Base-by-base conservation (phyloP, 2,888 invertebrate species). In the Hesperia comma region DNA sequence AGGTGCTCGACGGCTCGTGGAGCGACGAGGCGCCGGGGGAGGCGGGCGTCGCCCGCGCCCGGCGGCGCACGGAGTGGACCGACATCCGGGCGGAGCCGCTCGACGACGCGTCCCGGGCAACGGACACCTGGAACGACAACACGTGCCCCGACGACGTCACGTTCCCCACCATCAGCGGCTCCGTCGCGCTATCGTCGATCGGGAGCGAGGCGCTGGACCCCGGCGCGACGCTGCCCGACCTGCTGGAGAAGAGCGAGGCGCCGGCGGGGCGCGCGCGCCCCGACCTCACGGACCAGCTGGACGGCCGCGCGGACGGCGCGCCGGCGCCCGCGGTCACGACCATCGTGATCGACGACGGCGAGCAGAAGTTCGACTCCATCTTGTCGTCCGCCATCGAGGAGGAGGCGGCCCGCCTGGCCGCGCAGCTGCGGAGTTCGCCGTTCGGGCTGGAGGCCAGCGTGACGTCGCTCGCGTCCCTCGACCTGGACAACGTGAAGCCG, bases 101-200 rank as follows among this genome's bases (percentile, higher is more conserved):
- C 3, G 83, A 82, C 2, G 83, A 83, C 2, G 72, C 71, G 7
- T 72, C 74, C 0, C 81, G 8, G 78, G 15, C 80, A 71, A 14
- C 93, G 17, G 96, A 96, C 79, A 96, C 96, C 0, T 97, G 97
- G 97, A 96, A 96, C 77, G 97, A 97, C 64, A 95, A 96, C 81
- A 95, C 95, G 0, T 95, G 95, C 61, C 96, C 96, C 0, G 96
- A 96, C 81, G 96, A 96, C 80, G 92, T 96, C 40, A 96, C 97
- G 0, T 97, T 97, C 82, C 97, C 97, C 0, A 97, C 96, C 60
- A 94, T 97, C 63, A 96, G 96, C 73, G 94, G 96, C 40, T 95
- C 96, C 41, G 95, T 95, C 0, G 90, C 95, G 76, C 93, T 95
- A 2, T 94, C 94, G 0, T 96, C 96, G 0, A 94, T 96, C 68